These are phyloP conservation scores for Scolopax rusticola DNA, from an alignment of 2,797 vertebrate species.

Conservation along the genomic window DNA sequence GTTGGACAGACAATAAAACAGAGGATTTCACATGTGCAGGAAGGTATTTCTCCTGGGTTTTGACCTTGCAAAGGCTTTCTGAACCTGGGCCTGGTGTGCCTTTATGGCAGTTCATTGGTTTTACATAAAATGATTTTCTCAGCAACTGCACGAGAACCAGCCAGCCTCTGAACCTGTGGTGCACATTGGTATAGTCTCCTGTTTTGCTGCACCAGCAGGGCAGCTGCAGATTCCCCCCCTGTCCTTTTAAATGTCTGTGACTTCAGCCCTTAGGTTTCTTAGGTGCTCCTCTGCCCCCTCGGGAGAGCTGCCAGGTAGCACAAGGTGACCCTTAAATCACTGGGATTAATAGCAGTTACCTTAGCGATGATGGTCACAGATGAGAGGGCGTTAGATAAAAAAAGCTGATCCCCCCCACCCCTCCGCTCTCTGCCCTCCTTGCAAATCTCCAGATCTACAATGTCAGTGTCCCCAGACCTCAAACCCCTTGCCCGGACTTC, in stretches of 20 bases:
- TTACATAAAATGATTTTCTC: not conserved
- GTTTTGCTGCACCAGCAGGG: not conserved
- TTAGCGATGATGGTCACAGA: not conserved
- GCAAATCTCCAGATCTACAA: not conserved
- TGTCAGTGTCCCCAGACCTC: not conserved
- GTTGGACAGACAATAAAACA: not conserved
- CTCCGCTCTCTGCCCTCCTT: not conserved
- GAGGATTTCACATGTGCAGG: not conserved
- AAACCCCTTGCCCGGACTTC: fast-evolving
- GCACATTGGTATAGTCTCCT: not conserved
- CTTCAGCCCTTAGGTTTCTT: not conserved
- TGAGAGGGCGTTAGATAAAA: not conserved
- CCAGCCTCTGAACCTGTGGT: not conserved
- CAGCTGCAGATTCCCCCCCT: not conserved
- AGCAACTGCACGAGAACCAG: not conserved
- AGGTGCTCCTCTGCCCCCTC: not conserved
- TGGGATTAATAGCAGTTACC: slow-evolving; percentile 41
- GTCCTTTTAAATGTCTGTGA: not conserved
- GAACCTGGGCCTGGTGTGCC: not conserved
- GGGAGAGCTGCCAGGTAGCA: slow-evolving; percentile 33
- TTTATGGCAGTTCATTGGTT: not conserved
- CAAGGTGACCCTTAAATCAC: slow-evolving; percentile 38
- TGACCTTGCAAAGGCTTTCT: not conserved
- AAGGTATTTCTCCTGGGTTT: not conserved
- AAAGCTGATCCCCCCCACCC: not conserved